Evolutionary conservation across 2,888 invertebrate species (phyloP).

Genomic region (Noctua janthe): DNA sequence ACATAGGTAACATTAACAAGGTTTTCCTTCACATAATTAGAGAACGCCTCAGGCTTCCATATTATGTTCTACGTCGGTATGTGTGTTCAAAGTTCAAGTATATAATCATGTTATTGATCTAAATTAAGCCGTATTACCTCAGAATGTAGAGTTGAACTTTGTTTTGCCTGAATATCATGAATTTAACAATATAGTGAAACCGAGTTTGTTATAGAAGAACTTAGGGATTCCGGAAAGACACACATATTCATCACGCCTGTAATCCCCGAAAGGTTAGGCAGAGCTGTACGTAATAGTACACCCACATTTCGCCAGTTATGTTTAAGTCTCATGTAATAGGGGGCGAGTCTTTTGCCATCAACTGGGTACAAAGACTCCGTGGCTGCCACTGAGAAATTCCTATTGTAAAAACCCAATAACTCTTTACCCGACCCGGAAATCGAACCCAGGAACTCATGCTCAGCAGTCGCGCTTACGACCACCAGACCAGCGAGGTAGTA

Average conservation of each 20-base stretch:
- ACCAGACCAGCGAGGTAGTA: no score
- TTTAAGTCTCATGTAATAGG: not conserved
- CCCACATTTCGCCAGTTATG: not conserved
- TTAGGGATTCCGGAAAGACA: not conserved
- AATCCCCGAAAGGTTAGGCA: not conserved
- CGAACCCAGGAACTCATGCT: no score
- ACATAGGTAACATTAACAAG: constrained; percentile 3
- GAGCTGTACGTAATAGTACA: not conserved
- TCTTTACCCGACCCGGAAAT: no score
- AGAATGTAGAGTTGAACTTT: constrained; percentile 6
- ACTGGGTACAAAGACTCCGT: not conserved
- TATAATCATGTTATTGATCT: constrained; percentile 12
- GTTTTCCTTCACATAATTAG: constrained; percentile 17
- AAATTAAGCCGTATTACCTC: constrained; percentile 16
- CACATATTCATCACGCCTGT: not conserved
- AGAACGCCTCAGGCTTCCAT: constrained; percentile 8
- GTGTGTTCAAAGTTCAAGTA: constrained; percentile 13
- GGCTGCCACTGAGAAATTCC: not conserved
- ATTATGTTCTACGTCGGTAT: not conserved
- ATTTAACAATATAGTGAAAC: not conserved
- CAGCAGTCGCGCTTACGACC: no score
- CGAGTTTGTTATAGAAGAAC: not conserved
- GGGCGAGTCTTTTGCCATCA: not conserved
- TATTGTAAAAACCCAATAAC: not conserved
- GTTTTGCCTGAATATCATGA: not conserved